These are phyloP conservation scores for Hyalella azteca DNA, from an alignment of 2,888 invertebrate genomes.

Conservation along the genomic window DNA sequence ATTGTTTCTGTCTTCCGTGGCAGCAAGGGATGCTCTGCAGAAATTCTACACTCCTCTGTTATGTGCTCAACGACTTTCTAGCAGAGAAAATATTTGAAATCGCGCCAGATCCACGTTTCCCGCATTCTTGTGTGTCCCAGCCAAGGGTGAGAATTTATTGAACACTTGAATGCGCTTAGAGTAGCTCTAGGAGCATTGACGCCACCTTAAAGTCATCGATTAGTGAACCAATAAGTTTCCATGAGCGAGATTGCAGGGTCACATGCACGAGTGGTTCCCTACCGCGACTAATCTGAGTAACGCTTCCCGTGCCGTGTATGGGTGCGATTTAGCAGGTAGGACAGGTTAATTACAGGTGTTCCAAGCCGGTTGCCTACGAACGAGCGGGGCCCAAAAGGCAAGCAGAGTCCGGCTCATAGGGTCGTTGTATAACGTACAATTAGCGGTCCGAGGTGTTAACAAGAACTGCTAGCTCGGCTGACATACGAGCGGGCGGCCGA, in stretches of 20 bases:
- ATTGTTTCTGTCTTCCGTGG: too few species aligned
- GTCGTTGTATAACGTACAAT: not conserved
- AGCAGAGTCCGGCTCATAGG: not conserved
- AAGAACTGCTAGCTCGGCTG: not conserved
- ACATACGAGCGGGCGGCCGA: not conserved
- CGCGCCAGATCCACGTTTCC: not conserved
- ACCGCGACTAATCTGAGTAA: constrained; percentile 10
- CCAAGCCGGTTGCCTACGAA: constrained; percentile 4
- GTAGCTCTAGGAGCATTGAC: too few species aligned
- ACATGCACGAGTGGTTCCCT: not conserved
- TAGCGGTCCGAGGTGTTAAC: constrained; percentile 29
- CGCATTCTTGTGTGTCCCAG: too few species aligned
- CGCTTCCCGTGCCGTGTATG: constrained; percentile 27
- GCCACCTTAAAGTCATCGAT: not conserved
- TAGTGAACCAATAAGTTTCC: not conserved
- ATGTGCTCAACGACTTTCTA: not conserved
- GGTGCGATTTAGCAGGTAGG: constrained; percentile 9
- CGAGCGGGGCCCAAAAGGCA: not conserved
- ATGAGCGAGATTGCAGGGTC: constrained; percentile 5
- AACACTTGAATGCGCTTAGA: not conserved
- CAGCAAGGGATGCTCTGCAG: too few species aligned
- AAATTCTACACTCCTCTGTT: not conserved
- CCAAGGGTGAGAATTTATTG: too few species aligned
- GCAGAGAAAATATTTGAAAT: not conserved
- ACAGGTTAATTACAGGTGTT: constrained; percentile 35